phyloP scores from a whole-genome alignment of 1,140 invertebrate species.

The Caenorhabditis remanei region DNA sequence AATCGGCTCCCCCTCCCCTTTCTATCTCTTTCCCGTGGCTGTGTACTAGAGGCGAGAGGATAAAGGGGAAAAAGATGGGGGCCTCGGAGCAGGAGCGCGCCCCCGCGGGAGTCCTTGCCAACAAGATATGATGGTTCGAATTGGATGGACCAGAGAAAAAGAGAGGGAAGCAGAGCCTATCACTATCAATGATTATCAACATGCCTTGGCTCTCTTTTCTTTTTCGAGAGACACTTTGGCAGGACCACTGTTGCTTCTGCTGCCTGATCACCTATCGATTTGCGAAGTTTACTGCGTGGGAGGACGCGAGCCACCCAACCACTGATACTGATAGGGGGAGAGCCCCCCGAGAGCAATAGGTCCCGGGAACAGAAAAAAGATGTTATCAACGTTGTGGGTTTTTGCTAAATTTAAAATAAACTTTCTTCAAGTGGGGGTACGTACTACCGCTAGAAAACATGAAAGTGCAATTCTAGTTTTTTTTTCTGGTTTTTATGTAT shows the following conservation, averaged over 20 bases:
- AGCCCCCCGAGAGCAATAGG: neutral
- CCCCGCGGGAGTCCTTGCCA: conserved; percentile 30
- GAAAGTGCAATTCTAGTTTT: too few relatives aligned
- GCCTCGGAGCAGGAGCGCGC: conserved; percentile 39
- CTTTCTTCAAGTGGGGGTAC: too few relatives aligned
- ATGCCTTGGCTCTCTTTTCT: conserved; percentile 35
- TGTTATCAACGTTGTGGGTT: neutral
- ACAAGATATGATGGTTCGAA: conserved; percentile 2
- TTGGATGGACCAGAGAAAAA: conserved; percentile 51
- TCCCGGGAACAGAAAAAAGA: conserved; percentile 32
- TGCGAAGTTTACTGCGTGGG: conserved; percentile 47
- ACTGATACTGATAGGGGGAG: conserved; percentile 40
- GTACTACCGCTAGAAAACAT: too few relatives aligned
- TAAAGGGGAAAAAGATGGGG: conserved; percentile 47
- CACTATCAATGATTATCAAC: conserved; percentile 53
- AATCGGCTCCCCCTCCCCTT: conserved; percentile 42
- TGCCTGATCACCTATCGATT: conserved; percentile 53
- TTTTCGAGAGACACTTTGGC: neutral
- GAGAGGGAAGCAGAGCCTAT: conserved; percentile 1
- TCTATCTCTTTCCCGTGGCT: neutral
- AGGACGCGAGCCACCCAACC: conserved; percentile 17
- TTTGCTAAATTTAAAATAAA: too few relatives aligned
- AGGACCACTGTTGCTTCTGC: conserved; percentile 48
- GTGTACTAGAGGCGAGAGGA: conserved; percentile 52
- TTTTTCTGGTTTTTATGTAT: too few relatives aligned